A percentile compares a stretch with the other conserved stretches of the same genome.
These are phyloP conservation scores for Platorchestia sp. DNA, from an alignment of 1,140 invertebrate species.

Conservation along the genomic window DNA sequence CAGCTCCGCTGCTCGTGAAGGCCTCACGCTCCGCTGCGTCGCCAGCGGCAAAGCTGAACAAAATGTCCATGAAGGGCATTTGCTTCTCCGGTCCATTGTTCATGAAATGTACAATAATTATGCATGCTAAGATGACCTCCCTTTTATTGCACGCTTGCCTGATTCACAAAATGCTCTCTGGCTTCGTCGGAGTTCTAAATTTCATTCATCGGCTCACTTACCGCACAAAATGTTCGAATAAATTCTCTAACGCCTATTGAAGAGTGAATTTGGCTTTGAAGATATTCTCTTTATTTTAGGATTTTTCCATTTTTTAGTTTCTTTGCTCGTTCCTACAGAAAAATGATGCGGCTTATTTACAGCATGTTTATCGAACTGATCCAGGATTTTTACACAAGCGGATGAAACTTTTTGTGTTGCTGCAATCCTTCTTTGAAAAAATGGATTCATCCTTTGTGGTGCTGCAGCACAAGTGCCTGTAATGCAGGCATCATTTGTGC, in stretches of 20 bases:
- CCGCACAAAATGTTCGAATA: background rate
- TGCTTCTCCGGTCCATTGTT: background rate
- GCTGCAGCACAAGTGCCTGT: background rate
- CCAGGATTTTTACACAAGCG: background rate
- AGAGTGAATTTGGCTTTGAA: background rate
- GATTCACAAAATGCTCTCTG: background rate
- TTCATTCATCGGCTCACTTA: background rate
- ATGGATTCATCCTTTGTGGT: background rate
- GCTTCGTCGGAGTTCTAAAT: background rate
- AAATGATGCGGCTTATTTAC: background rate
- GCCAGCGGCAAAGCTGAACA: background rate
- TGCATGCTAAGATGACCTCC: background rate
- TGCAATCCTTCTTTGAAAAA: background rate
- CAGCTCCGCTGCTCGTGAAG: background rate
- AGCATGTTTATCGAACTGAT: background rate
- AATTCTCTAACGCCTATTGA: background rate
- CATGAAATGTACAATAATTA: background rate
- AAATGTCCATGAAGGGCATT: background rate
- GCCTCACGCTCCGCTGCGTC: background rate
- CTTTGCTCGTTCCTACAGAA: background rate
- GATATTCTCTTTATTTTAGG: background rate
- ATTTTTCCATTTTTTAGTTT: background rate
- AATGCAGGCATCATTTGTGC: too few relatives aligned
- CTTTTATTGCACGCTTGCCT: background rate
- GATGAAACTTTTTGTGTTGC: background rate